Evolutionary conservation across 2,797 vertebrate genomes (phyloP), one percentile per base, ranked within the genome.

Genomic region (Rhynchonycteris naso): DNA sequence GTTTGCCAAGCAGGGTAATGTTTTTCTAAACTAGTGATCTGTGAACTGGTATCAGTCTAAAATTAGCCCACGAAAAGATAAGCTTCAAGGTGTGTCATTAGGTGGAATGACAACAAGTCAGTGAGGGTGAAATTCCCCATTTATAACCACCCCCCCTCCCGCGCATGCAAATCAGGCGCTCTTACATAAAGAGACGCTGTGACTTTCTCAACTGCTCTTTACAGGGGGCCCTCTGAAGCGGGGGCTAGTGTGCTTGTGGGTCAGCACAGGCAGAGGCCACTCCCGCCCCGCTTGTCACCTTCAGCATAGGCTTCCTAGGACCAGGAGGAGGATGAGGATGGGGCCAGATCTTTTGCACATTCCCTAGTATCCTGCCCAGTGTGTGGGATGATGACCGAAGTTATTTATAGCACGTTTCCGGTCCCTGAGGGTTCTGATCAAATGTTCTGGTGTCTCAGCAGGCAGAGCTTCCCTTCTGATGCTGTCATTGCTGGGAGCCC

Each of bases 1-100:
- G 4, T 84, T 68, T 84, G 63, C 68, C 35, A 72, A 82, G 84
- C 72, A 47, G 68, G 38, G 47, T 16, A 0, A 15, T 88, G 68
- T 59, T 87, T 90, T 96, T 91, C 95, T 91, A 72, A 96, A 80
- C 33, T 35, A 88, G 26, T 68, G 78, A 95, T 89, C 95, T 69
- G 92, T 33, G 75, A 72, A 87, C 78, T 54, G 85, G 24, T 75
- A 38, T 63, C 72, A 6, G 38, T 33, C 95, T 97, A 94, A 96
- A 97, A 92, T 96, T 91, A 91, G 88, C 69, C 86, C 26, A 33
- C 10, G 38, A 35, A 78, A 91, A 90, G 75, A 79, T 76, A 79
- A 91, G 84, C 89, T 90, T 87, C 93, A 72, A 78, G 76, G 35
- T 71, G 54, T 95, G 89, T 94, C 93, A 90, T 93, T 92, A 86